Evolutionary conservation across 2,113 vertebrate species (phyloP).

Genomic region (Oryzias melastigma): DNA sequence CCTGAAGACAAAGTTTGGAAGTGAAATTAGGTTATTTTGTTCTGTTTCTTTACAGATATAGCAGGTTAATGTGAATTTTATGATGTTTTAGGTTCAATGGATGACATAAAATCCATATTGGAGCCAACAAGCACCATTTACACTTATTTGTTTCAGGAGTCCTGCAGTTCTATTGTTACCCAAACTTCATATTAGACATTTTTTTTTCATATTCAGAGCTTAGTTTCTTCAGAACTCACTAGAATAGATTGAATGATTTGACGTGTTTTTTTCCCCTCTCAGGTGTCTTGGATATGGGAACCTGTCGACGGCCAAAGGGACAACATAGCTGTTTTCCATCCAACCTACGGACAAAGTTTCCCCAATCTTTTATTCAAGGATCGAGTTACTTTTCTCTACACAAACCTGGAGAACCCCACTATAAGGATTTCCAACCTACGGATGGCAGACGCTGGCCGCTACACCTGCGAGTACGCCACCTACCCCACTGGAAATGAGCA

Average conservation of each 20-base stretch:
- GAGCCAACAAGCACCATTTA: too few species aligned
- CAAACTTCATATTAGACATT: too few species aligned
- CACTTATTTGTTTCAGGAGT: too few species aligned
- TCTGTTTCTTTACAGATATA: conserved; percentile 2
- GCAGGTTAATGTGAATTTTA: not conserved
- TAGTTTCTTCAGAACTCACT: not conserved
- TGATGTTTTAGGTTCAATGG: not conserved
- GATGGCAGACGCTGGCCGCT: conserved; percentile 81
- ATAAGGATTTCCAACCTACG: conserved; percentile 72
- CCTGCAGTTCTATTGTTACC: too few species aligned
- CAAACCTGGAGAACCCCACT: conserved; percentile 74
- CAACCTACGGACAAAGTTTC: conserved; percentile 74
- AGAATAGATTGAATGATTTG: not conserved
- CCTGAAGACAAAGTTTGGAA: conserved; percentile 3
- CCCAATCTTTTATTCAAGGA: conserved; percentile 65
- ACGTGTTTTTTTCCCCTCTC: not conserved
- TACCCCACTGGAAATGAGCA: conserved; percentile 83
- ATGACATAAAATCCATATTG: too few species aligned
- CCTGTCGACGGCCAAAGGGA: conserved; percentile 53
- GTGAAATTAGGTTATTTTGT: conserved; percentile 18
- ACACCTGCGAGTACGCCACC: conserved; percentile 85
- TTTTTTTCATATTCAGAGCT: too few species aligned
- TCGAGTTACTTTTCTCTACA: conserved; percentile 68
- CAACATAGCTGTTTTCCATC: conserved; percentile 83
- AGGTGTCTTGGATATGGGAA: conserved; percentile 81